Evolutionary conservation across 2,888 invertebrate genomes (phyloP), one percentile per base, ranked within the genome.

Genomic region (Lathronympha strigana): DNA sequence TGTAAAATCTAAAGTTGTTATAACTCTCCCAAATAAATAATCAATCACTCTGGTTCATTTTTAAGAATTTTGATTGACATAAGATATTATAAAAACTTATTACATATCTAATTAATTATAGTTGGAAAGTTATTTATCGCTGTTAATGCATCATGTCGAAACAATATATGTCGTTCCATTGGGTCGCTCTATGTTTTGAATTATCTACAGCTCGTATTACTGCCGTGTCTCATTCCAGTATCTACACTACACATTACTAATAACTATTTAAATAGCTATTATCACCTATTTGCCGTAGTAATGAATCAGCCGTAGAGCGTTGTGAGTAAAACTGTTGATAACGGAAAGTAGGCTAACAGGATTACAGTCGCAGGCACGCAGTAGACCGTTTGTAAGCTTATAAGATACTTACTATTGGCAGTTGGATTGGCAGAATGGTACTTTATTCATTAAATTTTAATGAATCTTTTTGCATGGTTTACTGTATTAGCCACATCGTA

Each of bases 281-380:
- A 61, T 43, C 51, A 43, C 21, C 31, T 51, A 61, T 61, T 61
- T 21, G 53, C 17, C 17, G 43, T 53, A 28, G 53, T 33, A 21
- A 25, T 62, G 61, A 62, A 45, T 62, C 61, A 47, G 66, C 64
- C 54, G 54, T 19, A 21, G 61, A 33, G 38, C 60, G 68, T 69
- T 69, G 67, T 68, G 73, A 73, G 50, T 55, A 72, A 72, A 73
- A 71, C 80, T 78, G 80, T 84, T 83, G 81, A 77, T 73, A 75
- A 76, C 79, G 81, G 72, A 79, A 86, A 86, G 78, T 83, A 81
- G 82, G 82, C 82, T 87, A 88, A 88, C 81, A 81, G 81, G 85
- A 87, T 87, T 87, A 87, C 71, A 67, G 75, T 67, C 73, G 76
- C 71, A 68, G 70, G 69, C 75, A 72, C 69, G 75, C 74, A 71